Conservation (phyloP, 23 tunicate species). For the Ascidia mentula region DNA sequence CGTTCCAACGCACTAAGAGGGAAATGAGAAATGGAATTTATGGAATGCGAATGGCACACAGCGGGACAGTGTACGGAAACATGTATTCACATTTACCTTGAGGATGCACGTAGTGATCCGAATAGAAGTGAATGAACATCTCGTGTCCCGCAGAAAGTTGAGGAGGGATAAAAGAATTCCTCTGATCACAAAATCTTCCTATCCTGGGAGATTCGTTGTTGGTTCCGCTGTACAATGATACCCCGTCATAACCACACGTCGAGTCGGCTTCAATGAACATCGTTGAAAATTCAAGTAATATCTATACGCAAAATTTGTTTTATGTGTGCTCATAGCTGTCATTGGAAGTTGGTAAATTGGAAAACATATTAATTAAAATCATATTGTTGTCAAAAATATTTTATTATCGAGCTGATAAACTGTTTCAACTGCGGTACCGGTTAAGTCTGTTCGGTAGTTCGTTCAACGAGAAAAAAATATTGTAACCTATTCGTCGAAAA, state of each 20-base stretch:
- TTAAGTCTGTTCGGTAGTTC: no score
- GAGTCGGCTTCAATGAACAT: conserved; percentile 24
- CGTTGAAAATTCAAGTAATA: conserved; percentile 26
- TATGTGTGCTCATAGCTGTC: neutral
- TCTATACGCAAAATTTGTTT: no score
- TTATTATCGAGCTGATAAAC: no score
- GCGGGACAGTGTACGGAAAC: no score
- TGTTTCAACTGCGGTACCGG: no score
- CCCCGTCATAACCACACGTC: conserved; percentile 26
- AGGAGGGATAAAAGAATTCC: neutral
- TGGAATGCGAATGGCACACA: no score
- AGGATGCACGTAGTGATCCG: conserved; percentile 24
- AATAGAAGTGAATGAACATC: conserved; percentile 32
- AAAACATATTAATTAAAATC: neutral
- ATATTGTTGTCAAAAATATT: no score
- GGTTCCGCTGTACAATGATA: conserved; percentile 31
- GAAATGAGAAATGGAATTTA: no score
- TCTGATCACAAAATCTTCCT: conserved; percentile 30
- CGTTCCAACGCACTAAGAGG: no score
- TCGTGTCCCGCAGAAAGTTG: conserved; percentile 12
- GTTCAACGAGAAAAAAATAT: no score
- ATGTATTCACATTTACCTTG: conserved; percentile 52
- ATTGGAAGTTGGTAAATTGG: neutral
- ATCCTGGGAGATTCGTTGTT: neutral
- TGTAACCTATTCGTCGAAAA: no score